Conservation (phyloP, 2,113 vertebrate species). For the Eurypyga helias region DNA sequence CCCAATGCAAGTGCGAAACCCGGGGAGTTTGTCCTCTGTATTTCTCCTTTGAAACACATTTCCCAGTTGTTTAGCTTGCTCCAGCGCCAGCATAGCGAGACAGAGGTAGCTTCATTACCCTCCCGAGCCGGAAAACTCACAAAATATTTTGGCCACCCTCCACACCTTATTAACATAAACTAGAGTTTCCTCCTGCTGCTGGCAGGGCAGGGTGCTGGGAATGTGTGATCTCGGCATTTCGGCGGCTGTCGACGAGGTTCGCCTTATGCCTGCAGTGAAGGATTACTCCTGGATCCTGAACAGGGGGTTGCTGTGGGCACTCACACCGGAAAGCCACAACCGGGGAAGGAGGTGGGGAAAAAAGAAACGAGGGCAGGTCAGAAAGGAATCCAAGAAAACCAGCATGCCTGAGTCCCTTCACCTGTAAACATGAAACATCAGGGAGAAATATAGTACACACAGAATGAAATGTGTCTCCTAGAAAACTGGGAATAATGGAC, state of each 20-base stretch:
- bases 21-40: not conserved
- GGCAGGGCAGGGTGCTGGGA: constrained; percentile 2
- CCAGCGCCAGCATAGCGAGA: not conserved
- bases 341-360: not conserved
- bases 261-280: not conserved
- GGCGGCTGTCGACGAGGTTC: accelerated
- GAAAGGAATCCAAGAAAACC: not conserved
- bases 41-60: constrained; percentile 2
- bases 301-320: not conserved
- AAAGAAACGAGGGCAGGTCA: not conserved
- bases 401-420: not conserved
- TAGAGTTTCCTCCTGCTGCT: constrained; percentile 14
- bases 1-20: not conserved
- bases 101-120: constrained; percentile 48
- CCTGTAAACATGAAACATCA: not conserved
- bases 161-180: constrained; percentile 39
- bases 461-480: not conserved
- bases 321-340: not conserved
- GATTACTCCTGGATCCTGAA: not conserved
- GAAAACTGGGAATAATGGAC: not conserved
- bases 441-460: not conserved
- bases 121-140: not conserved
- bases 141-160: constrained; percentile 46
- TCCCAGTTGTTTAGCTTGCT: constrained; percentile 40
- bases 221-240: not conserved